A percentile compares a stretch with the other conserved stretches of the same genome.
phyloP scores from a whole-genome alignment of 2,797 vertebrate genomes.

The Gadopsis marmoratus region DNA sequence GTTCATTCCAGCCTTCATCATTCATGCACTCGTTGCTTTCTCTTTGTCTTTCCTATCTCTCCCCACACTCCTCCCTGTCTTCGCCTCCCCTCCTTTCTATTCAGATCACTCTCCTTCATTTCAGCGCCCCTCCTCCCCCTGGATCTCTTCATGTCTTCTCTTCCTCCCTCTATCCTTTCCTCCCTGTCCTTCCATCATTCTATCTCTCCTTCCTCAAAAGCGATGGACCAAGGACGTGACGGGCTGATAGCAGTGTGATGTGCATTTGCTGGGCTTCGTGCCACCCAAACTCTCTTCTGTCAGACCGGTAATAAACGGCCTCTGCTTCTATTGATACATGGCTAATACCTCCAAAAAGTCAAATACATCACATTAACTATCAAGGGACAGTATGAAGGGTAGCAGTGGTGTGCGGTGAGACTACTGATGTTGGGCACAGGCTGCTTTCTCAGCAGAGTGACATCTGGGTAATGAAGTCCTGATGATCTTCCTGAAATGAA shows the following conservation, averaged over 20 bases:
- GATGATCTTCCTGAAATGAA: conserved; percentile 55
- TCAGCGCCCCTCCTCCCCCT: conserved; percentile 51
- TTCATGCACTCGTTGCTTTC: conserved; percentile 62
- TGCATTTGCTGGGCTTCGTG: conserved; percentile 49
- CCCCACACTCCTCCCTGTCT: conserved; percentile 20
- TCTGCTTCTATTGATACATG: conserved; percentile 58
- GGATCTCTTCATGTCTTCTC: conserved; percentile 38
- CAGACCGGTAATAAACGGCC: conserved; percentile 56
- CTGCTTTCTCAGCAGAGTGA: conserved; percentile 64
- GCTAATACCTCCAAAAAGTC: conserved; percentile 58
- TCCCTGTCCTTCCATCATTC: conserved; percentile 36
- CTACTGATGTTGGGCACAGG: conserved; percentile 33
- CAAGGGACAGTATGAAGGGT: conserved; percentile 7
- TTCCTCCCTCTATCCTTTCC: conserved; percentile 26
- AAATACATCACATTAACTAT: conserved; percentile 60
- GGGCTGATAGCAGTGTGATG: conserved; percentile 54
- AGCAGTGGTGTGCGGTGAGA: conserved; percentile 17
- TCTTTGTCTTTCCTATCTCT: conserved; percentile 45
- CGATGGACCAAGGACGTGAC: conserved; percentile 57
- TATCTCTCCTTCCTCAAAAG: conserved; percentile 42
- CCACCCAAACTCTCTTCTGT: conserved; percentile 58
- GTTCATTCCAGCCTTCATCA: conserved; percentile 66
- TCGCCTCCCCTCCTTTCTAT: conserved; percentile 58
- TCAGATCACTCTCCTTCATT: conserved; percentile 71
- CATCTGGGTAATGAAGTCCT: conserved; percentile 69